Base-by-base conservation (phyloP, 2,113 vertebrate species). In the Phoenicopterus ruber region DNA sequence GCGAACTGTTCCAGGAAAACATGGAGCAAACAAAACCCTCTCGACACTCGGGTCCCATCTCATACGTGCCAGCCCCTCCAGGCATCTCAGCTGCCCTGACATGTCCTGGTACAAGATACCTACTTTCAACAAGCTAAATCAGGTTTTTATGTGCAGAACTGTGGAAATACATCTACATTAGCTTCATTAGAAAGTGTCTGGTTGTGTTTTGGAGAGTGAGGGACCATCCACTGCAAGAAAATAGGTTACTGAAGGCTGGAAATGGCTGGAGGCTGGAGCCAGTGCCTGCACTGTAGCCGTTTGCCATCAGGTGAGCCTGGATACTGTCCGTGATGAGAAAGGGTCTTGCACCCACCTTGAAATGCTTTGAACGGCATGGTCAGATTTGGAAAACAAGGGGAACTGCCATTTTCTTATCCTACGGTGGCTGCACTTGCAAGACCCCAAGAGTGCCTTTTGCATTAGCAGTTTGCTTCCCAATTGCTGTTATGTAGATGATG, bases 11-110 rank as follows among this genome's bases (percentile, higher is more conserved):
- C 92, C 76, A 65, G 87, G 92, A 94, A 94, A 29, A 28, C 20
- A 8, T 2, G 9, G 50, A 77, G 46, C 87, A 90, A 90, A 90
- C 82, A 86, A n/a, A 63, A 38, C 20, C 34, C 4, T 29, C 55
- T 38, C 3, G 1, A 16, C 34, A 5, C 47, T 8, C 15, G 1
- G 6, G 52, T 66, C 36, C 58, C 4, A 0, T 22, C 67, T 80
- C 32, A 0, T 42, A 80, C 6, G 21, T 67, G 66, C n/a, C 80
- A 55, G 16, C 9, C 40, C 36, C 44, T 40, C 22, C 1, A 6
- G 50, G 7, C 50, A 34, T 44, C 36, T 50, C 1, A 0, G 24
- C 55, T 40, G 71, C 38, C 50, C 44, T 34, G 65, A 18, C 0
- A 2, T 2, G 2, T 54, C 32, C 46, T 29, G 59, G 21, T n/a